These are phyloP conservation scores for Schizopygopsis pylzovi DNA, from an alignment of 2,797 vertebrate species.

Conservation along the genomic window DNA sequence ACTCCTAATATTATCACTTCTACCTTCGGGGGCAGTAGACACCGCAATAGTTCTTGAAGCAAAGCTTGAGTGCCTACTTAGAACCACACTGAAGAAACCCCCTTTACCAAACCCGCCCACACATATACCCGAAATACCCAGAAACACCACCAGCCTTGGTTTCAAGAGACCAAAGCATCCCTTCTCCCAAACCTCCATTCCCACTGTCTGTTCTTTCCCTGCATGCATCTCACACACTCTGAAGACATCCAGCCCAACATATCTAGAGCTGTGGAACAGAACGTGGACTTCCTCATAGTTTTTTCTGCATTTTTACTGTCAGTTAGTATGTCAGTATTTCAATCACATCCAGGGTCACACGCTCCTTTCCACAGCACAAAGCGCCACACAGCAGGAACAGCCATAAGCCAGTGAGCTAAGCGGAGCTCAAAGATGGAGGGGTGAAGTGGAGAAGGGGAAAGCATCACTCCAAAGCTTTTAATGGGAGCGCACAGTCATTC, in stretches of 20 bases:
- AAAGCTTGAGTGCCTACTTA: not conserved
- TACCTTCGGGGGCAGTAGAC: not conserved
- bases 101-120: not conserved
- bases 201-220: constrained; percentile 51
- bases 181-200: constrained; percentile 19
- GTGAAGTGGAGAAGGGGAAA: constrained; percentile 67
- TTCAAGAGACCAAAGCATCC: not conserved
- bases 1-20: not conserved
- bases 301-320: not conserved
- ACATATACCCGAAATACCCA: not conserved
- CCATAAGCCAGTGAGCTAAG: constrained; percentile 58
- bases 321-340: not conserved
- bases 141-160: not conserved
- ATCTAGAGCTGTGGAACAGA: constrained; percentile 69
- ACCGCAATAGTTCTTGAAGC: not conserved
- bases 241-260: constrained; percentile 65
- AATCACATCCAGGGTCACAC: constrained; percentile 39
- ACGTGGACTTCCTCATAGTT: constrained; percentile 33
- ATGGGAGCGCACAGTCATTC: constrained; percentile 64
- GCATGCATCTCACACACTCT: constrained; percentile 70
- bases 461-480: constrained; percentile 73
- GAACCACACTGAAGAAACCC: not conserved
- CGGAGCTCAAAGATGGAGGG: constrained; percentile 65
- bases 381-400: constrained; percentile 54
- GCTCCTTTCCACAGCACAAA: constrained; percentile 66